Conservation (phyloP, 2,888 invertebrate species). For the Sisyra terminalis region DNA sequence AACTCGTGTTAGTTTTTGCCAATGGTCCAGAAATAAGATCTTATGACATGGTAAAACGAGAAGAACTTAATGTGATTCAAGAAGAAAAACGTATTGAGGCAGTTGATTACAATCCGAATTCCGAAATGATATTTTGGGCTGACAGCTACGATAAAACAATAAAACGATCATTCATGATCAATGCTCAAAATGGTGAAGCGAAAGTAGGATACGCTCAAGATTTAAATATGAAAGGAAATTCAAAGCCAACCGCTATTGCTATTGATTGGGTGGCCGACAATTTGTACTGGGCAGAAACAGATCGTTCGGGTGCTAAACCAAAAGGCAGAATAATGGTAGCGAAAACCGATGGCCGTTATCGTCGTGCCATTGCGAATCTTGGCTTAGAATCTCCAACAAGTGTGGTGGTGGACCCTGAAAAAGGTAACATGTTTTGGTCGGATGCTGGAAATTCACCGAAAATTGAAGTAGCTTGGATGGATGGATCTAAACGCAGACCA, state of each 20-base stretch:
- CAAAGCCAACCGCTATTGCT: slow-evolving; percentile 76
- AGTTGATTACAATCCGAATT: slow-evolving; percentile 72
- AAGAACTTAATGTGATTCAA: slow-evolving; percentile 59
- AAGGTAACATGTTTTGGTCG: slow-evolving; percentile 84
- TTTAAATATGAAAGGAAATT: slow-evolving; percentile 64
- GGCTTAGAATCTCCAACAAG: slow-evolving; percentile 79
- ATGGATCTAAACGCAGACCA: slow-evolving; percentile 72
- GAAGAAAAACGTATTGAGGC: slow-evolving; percentile 83
- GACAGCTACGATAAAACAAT: slow-evolving; percentile 83
- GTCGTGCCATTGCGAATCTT: slow-evolving; percentile 59
- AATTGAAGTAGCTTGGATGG: slow-evolving; percentile 94
- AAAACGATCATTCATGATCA: slow-evolving; percentile 79
- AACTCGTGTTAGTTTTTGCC: slow-evolving; percentile 54
- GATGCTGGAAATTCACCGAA: slow-evolving; percentile 84
- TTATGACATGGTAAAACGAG: slow-evolving; percentile 41
- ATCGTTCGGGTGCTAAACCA: slow-evolving; percentile 55
- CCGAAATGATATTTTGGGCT: slow-evolving; percentile 88
- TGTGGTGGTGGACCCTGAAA: slow-evolving; percentile 71
- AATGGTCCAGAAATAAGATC: slow-evolving; percentile 79
- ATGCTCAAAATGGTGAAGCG: slow-evolving; percentile 57
- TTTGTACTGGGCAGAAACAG: slow-evolving; percentile 85
- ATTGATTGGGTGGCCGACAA: slow-evolving; percentile 91
- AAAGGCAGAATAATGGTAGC: slow-evolving; percentile 74
- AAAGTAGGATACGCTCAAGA: slow-evolving; percentile 77
- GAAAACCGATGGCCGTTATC: slow-evolving; percentile 76